These are phyloP conservation scores for Danio kyathit DNA, from an alignment of 2,797 vertebrate genomes.

Conservation along the genomic window DNA sequence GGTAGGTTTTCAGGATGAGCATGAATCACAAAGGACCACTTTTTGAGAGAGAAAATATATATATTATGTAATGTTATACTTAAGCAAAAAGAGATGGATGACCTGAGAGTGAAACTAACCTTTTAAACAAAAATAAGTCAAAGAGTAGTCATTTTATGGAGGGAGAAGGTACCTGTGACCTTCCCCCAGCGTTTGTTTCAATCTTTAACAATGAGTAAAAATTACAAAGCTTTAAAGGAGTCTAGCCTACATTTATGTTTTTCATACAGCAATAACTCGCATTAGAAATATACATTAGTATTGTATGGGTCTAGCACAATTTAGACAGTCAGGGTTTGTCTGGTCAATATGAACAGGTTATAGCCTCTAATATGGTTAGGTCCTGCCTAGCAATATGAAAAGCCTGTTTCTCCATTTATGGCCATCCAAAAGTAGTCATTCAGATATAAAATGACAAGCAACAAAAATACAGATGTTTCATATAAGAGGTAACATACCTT, in stretches of 20 bases:
- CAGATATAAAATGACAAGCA: not conserved
- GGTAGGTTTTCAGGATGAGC: no score
- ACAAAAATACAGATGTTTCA: not conserved
- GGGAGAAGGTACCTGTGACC: not conserved
- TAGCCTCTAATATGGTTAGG: not conserved
- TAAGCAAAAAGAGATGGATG: no score
- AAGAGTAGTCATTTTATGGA: not conserved
- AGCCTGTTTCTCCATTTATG: not conserved
- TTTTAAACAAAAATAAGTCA: slow-evolving; percentile 1
- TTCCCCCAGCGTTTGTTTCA: not conserved
- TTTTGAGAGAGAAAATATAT: no score
- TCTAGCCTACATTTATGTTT: not conserved
- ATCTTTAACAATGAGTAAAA: not conserved
- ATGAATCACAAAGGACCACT: no score
- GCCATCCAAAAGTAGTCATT: not conserved
- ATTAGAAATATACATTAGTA: not conserved
- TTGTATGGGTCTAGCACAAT: no score
- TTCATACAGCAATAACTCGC: not conserved
- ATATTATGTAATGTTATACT: no score
- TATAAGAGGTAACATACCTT: not conserved
- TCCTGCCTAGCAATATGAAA: not conserved
- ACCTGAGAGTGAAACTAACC: no score
- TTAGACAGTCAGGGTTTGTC: no score
- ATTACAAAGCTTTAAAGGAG: not conserved
- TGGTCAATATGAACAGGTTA: not conserved